Conservation (phyloP, 2,888 invertebrate genomes). For the Allygus modestus region DNA sequence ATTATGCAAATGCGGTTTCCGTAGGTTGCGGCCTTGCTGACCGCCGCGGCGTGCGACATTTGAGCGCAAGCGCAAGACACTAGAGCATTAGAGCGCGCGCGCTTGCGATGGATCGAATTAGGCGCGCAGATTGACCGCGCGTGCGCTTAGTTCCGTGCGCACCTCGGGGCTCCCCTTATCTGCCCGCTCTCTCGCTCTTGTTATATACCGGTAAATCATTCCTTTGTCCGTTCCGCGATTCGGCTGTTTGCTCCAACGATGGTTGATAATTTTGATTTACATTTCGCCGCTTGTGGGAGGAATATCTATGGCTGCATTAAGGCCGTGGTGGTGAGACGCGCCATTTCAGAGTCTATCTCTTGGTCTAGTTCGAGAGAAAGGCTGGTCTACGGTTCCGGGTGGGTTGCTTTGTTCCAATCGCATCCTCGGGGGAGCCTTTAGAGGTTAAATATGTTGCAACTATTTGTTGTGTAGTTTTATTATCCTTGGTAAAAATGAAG, state of each 20-base stretch:
- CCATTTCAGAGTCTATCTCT: not conserved
- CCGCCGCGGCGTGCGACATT: too few relatives aligned
- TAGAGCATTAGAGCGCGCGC: not conserved
- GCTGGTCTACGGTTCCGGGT: not conserved
- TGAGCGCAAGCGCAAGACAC: not conserved
- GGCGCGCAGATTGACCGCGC: not conserved
- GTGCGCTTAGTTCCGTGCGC: conserved; percentile 10
- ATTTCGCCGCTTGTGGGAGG: conserved; percentile 26
- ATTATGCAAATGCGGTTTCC: not conserved
- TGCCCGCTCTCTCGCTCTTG: not conserved
- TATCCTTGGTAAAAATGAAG: too few relatives aligned
- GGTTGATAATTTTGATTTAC: conserved; percentile 25
- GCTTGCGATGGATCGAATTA: not conserved
- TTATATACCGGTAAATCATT: conserved; percentile 34
- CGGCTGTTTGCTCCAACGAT: not conserved
- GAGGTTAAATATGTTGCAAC: too few relatives aligned
- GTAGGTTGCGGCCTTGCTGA: too few relatives aligned
- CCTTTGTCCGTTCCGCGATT: conserved; percentile 15
- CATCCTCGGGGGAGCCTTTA: too few relatives aligned
- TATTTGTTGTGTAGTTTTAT: too few relatives aligned
- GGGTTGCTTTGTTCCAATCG: not conserved
- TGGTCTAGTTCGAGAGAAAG: not conserved
- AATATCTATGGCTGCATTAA: not conserved
- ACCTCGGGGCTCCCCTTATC: not conserved
- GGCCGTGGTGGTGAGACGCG: not conserved